phyloP scores from a whole-genome alignment of 2,797 vertebrate genomes.

The Crax fasciolata region DNA sequence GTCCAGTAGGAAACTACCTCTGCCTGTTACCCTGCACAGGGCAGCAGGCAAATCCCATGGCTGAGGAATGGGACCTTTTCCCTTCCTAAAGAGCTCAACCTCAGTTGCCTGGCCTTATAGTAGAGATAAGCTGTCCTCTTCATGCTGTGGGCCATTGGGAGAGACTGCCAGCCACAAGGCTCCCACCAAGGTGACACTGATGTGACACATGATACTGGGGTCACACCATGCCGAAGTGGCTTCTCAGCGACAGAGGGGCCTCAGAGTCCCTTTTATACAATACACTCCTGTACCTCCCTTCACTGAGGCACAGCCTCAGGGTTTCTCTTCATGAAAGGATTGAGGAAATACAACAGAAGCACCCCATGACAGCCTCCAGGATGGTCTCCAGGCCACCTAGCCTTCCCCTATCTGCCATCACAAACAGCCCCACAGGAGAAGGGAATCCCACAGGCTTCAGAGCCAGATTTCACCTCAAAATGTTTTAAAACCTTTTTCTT shows the following conservation, averaged over 20 bases:
- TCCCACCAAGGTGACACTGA: not conserved
- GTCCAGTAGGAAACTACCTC: not conserved
- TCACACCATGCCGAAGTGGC: not conserved
- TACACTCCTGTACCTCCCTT: not conserved
- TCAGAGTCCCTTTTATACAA: not conserved
- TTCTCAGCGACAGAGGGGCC: not conserved
- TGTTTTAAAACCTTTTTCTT: not conserved
- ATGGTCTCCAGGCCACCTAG: not conserved
- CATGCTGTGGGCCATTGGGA: not conserved
- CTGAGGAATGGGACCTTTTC: not conserved
- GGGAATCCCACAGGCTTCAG: not conserved
- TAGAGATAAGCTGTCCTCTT: not conserved
- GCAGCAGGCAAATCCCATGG: not conserved
- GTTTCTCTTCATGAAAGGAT: not conserved
- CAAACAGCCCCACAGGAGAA: not conserved
- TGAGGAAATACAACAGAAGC: not conserved
- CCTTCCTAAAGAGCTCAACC: not conserved
- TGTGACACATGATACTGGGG: not conserved
- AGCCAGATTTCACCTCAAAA: not conserved
- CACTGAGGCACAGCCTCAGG: not conserved
- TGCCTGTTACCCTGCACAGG: not conserved
- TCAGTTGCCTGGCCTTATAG: not conserved
- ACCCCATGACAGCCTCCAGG: too few relatives aligned
- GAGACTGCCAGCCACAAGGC: not conserved
- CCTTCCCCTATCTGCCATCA: not conserved